These are phyloP conservation scores for Ganaspis brasiliensis DNA, from an alignment of 2,888 invertebrate genomes.

Conservation along the genomic window DNA sequence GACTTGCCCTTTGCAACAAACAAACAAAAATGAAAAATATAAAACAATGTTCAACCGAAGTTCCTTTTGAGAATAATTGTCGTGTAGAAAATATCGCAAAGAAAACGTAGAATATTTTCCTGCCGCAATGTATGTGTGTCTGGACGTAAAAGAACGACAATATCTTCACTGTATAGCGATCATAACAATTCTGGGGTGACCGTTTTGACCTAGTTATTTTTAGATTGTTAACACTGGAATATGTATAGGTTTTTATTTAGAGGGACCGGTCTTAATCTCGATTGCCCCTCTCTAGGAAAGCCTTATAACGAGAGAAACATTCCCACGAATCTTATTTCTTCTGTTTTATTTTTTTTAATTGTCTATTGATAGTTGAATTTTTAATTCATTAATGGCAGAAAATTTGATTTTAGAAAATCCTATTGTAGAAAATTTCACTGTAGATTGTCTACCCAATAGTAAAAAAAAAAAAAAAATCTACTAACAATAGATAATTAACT, in stretches of 20 bases:
- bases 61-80: conserved; percentile 74
- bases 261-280: neutral
- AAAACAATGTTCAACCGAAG: conserved; percentile 70
- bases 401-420: too few species aligned
- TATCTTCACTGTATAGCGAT: conserved; percentile 60
- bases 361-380: neutral
- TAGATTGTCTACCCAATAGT: too few species aligned
- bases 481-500: too few species aligned
- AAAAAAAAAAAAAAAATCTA: too few species aligned
- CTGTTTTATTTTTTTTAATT: neutral
- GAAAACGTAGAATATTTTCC: conserved; percentile 71
- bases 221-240: conserved; percentile 16
- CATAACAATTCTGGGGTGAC: conserved; percentile 49
- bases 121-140: conserved; percentile 70
- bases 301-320: conserved; percentile 16
- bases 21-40: conserved; percentile 54
- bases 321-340: neutral
- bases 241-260: conserved; percentile 19
- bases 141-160: conserved; percentile 57
- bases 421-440: too few species aligned
- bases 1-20: conserved; percentile 34
- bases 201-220: conserved; percentile 33
- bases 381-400: neutral
- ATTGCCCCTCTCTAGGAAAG: neutral
- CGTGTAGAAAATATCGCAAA: conserved; percentile 66